These are phyloP conservation scores for Cariama cristata DNA, from an alignment of 2,113 vertebrate genomes.

Conservation along the genomic window DNA sequence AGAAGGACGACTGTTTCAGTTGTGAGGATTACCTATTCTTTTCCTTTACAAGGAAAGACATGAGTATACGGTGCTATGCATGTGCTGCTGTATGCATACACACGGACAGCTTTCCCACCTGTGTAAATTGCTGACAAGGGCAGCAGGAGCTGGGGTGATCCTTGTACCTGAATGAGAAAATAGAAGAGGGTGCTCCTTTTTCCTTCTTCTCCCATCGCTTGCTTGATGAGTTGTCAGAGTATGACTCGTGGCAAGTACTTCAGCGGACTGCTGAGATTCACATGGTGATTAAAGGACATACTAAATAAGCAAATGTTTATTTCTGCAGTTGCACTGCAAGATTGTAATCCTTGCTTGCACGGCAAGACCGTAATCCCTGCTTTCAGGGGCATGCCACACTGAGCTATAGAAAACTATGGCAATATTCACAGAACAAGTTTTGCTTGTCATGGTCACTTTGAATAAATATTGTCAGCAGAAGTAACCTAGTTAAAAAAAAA, in stretches of 20 bases:
- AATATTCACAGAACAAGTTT: background rate
- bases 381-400: background rate
- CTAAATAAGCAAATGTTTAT: background rate
- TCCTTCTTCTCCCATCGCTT: background rate
- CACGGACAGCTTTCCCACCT: background rate
- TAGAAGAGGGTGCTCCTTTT: background rate
- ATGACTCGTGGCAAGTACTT: background rate
- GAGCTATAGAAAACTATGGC: background rate
- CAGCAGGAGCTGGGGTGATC: background rate
- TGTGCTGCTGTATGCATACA: background rate
- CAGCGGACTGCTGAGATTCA: background rate
- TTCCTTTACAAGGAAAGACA: background rate
- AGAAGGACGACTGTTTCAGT: background rate
- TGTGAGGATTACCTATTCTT: background rate
- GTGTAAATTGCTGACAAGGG: background rate
- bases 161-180: background rate
- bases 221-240: background rate
- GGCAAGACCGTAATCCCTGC: background rate
- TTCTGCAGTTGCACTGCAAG: background rate
- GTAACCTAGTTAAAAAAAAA: background rate
- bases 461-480: background rate
- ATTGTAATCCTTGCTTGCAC: background rate
- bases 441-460: background rate
- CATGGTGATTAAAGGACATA: background rate
- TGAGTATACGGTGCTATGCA: rapidly evolving